These are phyloP conservation scores for Standfussiana lucernea DNA, from an alignment of 2,888 invertebrate genomes.

Conservation along the genomic window DNA sequence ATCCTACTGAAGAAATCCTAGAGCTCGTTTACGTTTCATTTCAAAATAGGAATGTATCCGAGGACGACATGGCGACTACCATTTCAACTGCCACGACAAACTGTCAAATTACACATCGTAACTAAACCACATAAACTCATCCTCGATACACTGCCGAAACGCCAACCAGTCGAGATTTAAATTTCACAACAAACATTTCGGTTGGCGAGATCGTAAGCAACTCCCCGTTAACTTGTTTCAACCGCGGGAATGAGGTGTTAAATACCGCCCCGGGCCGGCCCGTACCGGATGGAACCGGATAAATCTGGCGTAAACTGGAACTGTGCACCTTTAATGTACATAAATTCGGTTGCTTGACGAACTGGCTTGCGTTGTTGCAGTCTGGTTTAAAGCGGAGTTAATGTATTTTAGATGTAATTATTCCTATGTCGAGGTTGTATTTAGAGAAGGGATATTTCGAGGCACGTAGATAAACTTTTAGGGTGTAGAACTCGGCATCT, in stretches of 20 bases:
- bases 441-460: conserved; percentile 7
- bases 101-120: conserved; percentile 31
- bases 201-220: conserved; percentile 63
- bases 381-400: conserved; percentile 41
- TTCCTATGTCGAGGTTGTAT: conserved; percentile 8
- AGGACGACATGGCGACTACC: background rate
- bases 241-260: conserved; percentile 82
- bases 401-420: conserved; percentile 50
- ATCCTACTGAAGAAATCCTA: background rate
- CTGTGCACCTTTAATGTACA: conserved; percentile 67
- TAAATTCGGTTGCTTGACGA: conserved; percentile 65
- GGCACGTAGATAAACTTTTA: background rate
- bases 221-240: conserved; percentile 70
- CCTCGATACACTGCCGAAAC: conserved; percentile 78
- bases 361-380: conserved; percentile 62
- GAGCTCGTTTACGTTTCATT: too few relatives aligned
- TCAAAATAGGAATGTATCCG: background rate
- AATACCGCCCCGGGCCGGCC: conserved; percentile 77
- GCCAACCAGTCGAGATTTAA: conserved; percentile 67
- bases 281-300: conserved; percentile 73
- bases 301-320: conserved; percentile 72
- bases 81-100: conserved; percentile 14
- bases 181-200: conserved; percentile 64
- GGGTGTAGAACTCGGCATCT: too few relatives aligned
- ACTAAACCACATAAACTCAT: conserved; percentile 64